Evolutionary conservation across 2,888 invertebrate species (phyloP).

Genomic region (Kuschelorhynchus macadamiae): DNA sequence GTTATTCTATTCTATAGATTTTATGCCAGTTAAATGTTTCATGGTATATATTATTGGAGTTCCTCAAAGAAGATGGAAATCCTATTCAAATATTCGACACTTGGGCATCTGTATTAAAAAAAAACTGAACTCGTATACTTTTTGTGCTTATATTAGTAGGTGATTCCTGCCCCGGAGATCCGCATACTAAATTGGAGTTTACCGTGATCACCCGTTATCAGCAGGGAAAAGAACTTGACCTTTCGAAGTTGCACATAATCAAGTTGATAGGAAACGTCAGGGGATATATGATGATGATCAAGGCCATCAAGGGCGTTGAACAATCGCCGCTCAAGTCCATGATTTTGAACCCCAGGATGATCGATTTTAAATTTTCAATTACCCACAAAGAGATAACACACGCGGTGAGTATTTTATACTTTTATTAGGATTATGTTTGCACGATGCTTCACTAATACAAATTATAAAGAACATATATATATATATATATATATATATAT

Average conservation of each 20-base stretch:
- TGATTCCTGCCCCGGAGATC: slow-evolving; percentile 30
- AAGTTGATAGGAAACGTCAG: slow-evolving; percentile 65
- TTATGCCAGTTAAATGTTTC: too few species aligned
- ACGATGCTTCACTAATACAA: too few species aligned
- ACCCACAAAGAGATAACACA: slow-evolving; percentile 26
- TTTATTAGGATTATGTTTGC: not conserved
- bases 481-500: too few species aligned
- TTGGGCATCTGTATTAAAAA: too few species aligned
- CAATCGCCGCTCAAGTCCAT: slow-evolving; percentile 73
- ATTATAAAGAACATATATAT: not conserved
- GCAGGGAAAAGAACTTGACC: slow-evolving; percentile 36
- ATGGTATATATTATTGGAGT: too few species aligned
- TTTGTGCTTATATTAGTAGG: slow-evolving; percentile 29
- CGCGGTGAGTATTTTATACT: slow-evolving; percentile 6
- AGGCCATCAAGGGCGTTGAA: slow-evolving; percentile 75
- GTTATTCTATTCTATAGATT: too few species aligned
- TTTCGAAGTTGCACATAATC: slow-evolving; percentile 60
- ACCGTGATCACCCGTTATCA: slow-evolving; percentile 49
- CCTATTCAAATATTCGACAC: too few species aligned
- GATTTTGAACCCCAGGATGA: slow-evolving; percentile 73
- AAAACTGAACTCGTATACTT: too few species aligned
- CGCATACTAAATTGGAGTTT: slow-evolving; percentile 47
- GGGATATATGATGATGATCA: slow-evolving; percentile 73
- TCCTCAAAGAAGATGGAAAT: too few species aligned
- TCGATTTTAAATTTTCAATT: slow-evolving; percentile 64